Base-by-base conservation (phyloP, 2,888 invertebrate genomes). In the Alsophila aescularia region DNA sequence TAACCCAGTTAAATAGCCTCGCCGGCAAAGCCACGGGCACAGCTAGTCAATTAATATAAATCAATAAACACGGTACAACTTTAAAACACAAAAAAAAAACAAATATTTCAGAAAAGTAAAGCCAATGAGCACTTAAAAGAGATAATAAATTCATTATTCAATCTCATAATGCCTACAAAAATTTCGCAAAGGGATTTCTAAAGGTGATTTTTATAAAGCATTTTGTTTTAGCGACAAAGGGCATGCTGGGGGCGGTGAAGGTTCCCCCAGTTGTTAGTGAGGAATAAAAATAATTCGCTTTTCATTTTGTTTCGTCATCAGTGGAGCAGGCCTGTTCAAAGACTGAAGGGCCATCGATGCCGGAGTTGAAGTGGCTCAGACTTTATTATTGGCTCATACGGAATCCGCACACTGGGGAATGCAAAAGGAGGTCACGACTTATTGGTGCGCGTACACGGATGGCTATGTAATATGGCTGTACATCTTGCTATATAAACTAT, bases 351-450 rank as follows among this genome's bases (percentile, higher is more conserved):
- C 79, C 80, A 82, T 90, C 80, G 83, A 85, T 78, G 84, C 70
- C 79, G 72, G 70, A 85, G 81, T 76, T 65, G 70, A 64, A 77
- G 77, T 75, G 84, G 81, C 79, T 82, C 80, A 78, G 84, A 82
- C 83, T 88, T 87, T 86, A 85, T 90, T 89, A 91, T 90, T 90
- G 87, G 87, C 87, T 84, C 72, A 73, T 70, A 80, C 74, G 76
- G 79, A 73, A 72, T 81, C 74, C 75, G 70, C 62, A 65, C 72
- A 67, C 71, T 72, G 76, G 85, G 82, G 81, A 83, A 81, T 76
- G 75, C 70, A 70, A 80, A 89, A 87, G 81, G 83, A 86, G 89
- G 56, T 58, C 58, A 58, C 56, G 58, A 57, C 53, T 55, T 66
- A 57, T 62, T 57, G 52, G 58, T 51, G 34, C 37, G 43, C 44